Conservation (phyloP, 2,113 vertebrate species). For the Excalfactoria chinensis region DNA sequence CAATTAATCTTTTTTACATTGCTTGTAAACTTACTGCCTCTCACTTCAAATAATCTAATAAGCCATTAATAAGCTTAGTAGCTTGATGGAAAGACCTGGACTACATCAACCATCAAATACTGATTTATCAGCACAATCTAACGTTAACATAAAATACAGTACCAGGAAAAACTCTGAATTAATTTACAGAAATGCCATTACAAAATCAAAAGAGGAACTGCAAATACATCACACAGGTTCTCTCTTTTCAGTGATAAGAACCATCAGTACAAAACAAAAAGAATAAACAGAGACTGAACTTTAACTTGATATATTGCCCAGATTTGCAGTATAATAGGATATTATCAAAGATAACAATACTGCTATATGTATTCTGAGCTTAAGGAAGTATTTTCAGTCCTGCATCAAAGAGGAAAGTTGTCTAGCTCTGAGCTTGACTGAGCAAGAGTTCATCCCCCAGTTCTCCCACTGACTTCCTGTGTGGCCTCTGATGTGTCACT, state of each 20-base stretch:
- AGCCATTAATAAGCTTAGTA: neutral
- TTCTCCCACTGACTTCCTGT: constrained; percentile 57
- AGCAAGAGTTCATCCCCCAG: neutral
- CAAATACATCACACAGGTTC: neutral
- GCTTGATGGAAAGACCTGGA: neutral
- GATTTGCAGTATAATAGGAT: neutral
- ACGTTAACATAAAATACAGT: neutral
- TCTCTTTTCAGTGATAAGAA: neutral
- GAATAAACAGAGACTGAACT: neutral
- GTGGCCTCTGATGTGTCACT: neutral
- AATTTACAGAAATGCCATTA: neutral
- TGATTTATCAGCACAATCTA: neutral
- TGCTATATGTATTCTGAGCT: neutral
- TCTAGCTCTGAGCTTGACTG: neutral
- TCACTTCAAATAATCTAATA: neutral
- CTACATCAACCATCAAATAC: neutral
- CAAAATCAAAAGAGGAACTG: neutral
- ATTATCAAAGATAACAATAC: neutral
- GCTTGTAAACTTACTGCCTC: neutral
- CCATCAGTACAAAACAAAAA: neutral
- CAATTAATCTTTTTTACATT: neutral
- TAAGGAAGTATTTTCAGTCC: neutral
- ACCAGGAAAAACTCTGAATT: neutral
- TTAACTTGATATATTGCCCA: neutral
- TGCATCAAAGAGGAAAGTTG: neutral